These are phyloP conservation scores for Rallus limicola DNA, from an alignment of 2,113 vertebrate species.

Conservation along the genomic window DNA sequence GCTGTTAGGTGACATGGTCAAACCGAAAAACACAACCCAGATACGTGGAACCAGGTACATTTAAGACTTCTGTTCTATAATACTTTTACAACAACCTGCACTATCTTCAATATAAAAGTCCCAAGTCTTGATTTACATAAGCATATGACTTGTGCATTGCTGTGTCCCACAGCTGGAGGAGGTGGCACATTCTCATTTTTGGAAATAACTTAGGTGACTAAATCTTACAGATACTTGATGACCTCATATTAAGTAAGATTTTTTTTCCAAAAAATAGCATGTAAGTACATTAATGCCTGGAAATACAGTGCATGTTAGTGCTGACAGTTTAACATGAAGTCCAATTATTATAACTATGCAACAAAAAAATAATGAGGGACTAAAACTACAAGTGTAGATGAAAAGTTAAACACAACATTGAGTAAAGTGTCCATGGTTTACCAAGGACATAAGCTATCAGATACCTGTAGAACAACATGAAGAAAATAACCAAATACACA, in stretches of 20 bases:
- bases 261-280: neutral
- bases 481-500: neutral
- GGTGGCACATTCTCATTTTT: neutral
- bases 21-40: neutral
- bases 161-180: neutral
- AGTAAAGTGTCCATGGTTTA: neutral
- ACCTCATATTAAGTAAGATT: neutral
- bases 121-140: neutral
- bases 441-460: neutral
- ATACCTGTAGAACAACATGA: neutral
- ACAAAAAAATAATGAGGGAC: neutral
- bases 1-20: neutral
- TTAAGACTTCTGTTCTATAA: neutral
- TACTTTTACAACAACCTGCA: neutral
- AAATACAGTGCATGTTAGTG: neutral
- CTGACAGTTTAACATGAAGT: neutral
- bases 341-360: neutral
- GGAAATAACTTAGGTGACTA: neutral
- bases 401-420: neutral
- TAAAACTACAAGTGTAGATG: neutral
- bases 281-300: neutral
- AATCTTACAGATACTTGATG: neutral
- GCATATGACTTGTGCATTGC: neutral
- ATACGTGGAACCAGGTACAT: neutral
- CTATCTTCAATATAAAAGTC: neutral